Base-by-base conservation (phyloP, 2,113 vertebrate genomes). In the Anoplopoma fimbria region DNA sequence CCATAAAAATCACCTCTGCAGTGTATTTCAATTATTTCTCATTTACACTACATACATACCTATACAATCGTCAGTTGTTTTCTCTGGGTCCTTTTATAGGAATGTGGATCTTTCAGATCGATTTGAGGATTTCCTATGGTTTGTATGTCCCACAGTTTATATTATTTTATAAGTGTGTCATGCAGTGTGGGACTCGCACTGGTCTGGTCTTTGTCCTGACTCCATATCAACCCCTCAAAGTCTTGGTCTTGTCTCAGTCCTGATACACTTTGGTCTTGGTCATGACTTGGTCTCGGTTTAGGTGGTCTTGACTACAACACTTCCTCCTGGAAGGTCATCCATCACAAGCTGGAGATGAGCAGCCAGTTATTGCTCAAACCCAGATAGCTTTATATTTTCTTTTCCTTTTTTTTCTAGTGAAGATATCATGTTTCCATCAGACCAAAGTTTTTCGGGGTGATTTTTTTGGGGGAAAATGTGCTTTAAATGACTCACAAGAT, bases 401-500 rank as follows among this genome's bases (percentile, higher is more conserved):
- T 27, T 14, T 7, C 3, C 72, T 9, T 60, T 51, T 40, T 42
- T 25, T 33, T 55, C 4, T 23, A n/a, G 58, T 33, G 9, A 19
- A 57, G 5, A 55, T 17, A 34, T n/a, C 13, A 31, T 0, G 3
- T 63, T 70, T 62, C 27, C 21, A 42, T 33, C 10, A 33, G 9
- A 58, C 25, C n/a, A 29, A 27, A 8, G n/a, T 15, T 36, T 21
- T 33, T 14, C 21, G 21, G 21, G 33, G 33, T n/a, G 25, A 55
- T 25, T 49, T 38, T n/a, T 60, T 33, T 17, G 17, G 25, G 14
- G 53, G 27, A 9, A 49, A 74, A n/a, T n/a, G n/a, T n/a, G n/a
- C n/a, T n/a, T n/a, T 60, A 65, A 73, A 68, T 25, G 10, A 69
- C 17, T 70, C 19, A 38, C 17, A 61, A 10, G 79, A 42, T 25